These are phyloP conservation scores for Rhyzopertha dominica DNA, from an alignment of 1,140 invertebrate genomes.

Conservation along the genomic window DNA sequence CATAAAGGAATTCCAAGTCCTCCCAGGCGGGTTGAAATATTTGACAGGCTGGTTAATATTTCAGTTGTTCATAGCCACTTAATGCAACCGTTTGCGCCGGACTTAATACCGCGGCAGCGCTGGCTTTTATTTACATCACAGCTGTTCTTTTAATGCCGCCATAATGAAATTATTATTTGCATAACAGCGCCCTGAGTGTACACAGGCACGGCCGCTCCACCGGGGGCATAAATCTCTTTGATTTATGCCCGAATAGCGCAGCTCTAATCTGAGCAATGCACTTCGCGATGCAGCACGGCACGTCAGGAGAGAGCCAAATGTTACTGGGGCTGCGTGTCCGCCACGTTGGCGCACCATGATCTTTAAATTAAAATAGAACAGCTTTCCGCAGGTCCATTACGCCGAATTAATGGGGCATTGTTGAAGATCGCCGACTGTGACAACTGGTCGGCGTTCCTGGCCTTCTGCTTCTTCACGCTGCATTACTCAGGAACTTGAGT, in stretches of 20 bases:
- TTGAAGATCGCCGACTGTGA: too few species aligned
- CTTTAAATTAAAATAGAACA: constrained; percentile 24
- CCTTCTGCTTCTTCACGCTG: too few species aligned
- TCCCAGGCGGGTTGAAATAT: not conserved
- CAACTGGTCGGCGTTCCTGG: too few species aligned
- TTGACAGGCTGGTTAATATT: not conserved
- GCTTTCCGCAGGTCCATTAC: constrained; percentile 24
- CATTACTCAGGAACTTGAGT: too few species aligned
- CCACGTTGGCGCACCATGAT: too few species aligned
- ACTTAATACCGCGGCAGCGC: too few species aligned
- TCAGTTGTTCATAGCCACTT: constrained; percentile 14
- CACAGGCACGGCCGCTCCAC: constrained; percentile 23
- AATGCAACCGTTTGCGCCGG: too few species aligned
- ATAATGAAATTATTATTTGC: constrained; percentile 30
- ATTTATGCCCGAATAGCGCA: constrained; percentile 22
- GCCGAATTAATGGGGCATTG: constrained; percentile 18
- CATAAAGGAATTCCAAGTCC: constrained; percentile 11
- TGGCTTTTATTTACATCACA: constrained; percentile 17
- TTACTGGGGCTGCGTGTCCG: too few species aligned
- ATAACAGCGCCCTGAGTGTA: constrained; percentile 19
- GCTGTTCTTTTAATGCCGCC: constrained; percentile 19
- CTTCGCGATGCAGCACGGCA: constrained; percentile 8
- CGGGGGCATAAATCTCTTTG: constrained; percentile 22
- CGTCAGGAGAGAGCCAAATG: constrained; percentile 5
- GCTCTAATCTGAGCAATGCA: constrained; percentile 24